Evolutionary conservation across 1,140 invertebrate species (phyloP), one percentile per base, ranked within the genome.

Genomic region (Pseudomyrmex dendroicus): DNA sequence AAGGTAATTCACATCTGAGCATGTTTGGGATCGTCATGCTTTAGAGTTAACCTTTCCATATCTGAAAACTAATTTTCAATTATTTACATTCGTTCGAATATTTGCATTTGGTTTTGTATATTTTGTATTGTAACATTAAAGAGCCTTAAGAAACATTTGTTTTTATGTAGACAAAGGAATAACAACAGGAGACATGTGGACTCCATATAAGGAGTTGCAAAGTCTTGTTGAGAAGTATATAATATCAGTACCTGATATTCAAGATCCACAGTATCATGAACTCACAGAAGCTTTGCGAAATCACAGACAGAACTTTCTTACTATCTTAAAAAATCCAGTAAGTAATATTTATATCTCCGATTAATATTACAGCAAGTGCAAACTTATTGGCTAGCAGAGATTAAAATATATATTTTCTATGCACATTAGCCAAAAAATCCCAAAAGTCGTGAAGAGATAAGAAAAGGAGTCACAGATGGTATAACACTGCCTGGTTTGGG

Each of bases 291-390:
- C 96, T 46, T 92, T 99, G 20, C 95, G 96, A 66, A 96, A 97
- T 91, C 96, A 98, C 90, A 97, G 97, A 92, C 97, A 98, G 85
- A 97, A 97, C 93, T 99, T 99, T 93, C 95, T 98, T n/a, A 96
- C 96, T 44, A 93, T 99, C 15, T 93, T 99, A 12, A 97, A 97
- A 92, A 98, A 98, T 95, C 97, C 97, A 84, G 98, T 98, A 95
- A 96, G 96, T 95, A 48, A 48, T 57, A 63, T 83, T 25, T 50
- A 59, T 88, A 83, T 72, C 20, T 76, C 70, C 59, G 25, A 44
- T 44, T 25, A 56, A 20, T 35, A 57, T 8, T 22, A 35, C 17
- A 66, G 61, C 62, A 64, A 20, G 72, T 73, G 80, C 70, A 80
- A 46, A 64, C 85, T 68, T 68, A 54, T 85, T 61, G 64, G 54